A percentile compares a stretch with the other conserved stretches of the same genome.
Conservation (phyloP, 2,113 vertebrate species). For the Saimiri boliviensis region DNA sequence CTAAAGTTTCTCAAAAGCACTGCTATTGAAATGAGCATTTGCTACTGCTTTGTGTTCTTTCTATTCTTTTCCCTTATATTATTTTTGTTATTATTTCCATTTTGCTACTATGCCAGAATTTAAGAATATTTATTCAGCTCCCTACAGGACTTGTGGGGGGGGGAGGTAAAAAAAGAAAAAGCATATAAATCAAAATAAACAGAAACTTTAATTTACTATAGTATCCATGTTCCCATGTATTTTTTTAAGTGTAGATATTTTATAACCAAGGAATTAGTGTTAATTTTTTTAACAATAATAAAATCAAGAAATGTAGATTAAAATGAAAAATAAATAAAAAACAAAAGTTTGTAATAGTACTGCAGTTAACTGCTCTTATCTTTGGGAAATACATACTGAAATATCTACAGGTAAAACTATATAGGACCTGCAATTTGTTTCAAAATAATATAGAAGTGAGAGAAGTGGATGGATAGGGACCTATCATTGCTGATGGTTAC, state of each 20-base stretch:
- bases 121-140: neutral
- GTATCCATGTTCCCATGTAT: neutral
- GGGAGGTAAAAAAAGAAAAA: neutral
- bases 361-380: neutral
- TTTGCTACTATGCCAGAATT: neutral
- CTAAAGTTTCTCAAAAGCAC: neutral
- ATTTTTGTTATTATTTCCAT: neutral
- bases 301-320: neutral
- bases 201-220: conserved; percentile 4
- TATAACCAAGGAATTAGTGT: neutral
- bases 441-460: neutral
- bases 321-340: too few species aligned
- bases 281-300: neutral
- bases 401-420: conserved; percentile 20
- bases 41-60: neutral
- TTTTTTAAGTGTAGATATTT: neutral
- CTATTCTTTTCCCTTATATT: neutral
- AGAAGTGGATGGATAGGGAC: neutral
- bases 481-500: neutral
- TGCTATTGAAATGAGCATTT: neutral
- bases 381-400: conserved; percentile 31
- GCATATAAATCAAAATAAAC: conserved; percentile 23
- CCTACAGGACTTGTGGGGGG: neutral
- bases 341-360: neutral
- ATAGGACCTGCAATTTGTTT: conserved; percentile 16